Evolutionary conservation across 2,888 invertebrate species (phyloP).

Genomic region (Pristionchus maxplancki): DNA sequence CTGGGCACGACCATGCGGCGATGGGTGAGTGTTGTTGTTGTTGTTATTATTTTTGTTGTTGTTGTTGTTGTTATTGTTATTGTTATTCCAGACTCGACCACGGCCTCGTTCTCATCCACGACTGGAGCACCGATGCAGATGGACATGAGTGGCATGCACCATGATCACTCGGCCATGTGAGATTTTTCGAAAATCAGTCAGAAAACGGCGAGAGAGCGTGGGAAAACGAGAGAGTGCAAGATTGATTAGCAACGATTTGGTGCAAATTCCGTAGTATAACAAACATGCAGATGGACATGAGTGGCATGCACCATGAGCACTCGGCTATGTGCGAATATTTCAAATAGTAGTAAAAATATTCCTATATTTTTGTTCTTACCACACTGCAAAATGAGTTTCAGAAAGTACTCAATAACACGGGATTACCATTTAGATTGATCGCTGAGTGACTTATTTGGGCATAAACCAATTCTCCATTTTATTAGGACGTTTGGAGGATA

Average conservation of each 20-base stretch:
- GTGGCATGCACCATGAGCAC: not conserved
- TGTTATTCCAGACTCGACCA: constrained; percentile 26
- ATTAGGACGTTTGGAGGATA: too few relatives aligned
- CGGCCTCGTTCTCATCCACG: not conserved
- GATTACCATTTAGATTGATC: not conserved
- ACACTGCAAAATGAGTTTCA: not conserved
- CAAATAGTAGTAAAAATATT: too few relatives aligned
- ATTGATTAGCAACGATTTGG: too few relatives aligned
- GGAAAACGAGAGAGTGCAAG: too few relatives aligned
- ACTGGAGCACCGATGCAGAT: not conserved
- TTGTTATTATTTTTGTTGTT: not conserved
- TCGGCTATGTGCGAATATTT: too few relatives aligned
- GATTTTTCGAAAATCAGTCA: not conserved
- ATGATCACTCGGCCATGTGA: constrained; percentile 3
- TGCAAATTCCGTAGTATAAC: too few relatives aligned
- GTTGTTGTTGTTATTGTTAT: too few relatives aligned
- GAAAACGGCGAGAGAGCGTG: too few relatives aligned
- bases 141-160: constrained; percentile 27
- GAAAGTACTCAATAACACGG: not conserved
- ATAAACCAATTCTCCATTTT: not conserved
- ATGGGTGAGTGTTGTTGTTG: too few relatives aligned
- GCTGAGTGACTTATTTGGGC: too few relatives aligned
- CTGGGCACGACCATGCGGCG: not conserved
- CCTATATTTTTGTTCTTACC: not conserved
- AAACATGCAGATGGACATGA: not conserved